Evolutionary conservation across 2,113 vertebrate genomes (phyloP).

Genomic region (Aspiorhynchus laticeps): DNA sequence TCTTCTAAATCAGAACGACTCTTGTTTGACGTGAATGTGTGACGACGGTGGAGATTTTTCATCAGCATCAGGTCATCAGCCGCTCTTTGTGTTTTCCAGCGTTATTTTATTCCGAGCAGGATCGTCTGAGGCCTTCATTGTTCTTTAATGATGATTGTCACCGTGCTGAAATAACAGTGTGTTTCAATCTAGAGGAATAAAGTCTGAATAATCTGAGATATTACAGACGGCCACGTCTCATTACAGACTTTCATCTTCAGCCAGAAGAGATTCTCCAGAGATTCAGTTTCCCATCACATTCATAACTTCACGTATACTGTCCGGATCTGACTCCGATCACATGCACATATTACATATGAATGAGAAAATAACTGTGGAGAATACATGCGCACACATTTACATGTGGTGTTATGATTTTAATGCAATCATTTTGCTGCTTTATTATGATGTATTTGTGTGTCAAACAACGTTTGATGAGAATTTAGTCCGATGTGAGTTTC

Average conservation of each 20-base stretch:
- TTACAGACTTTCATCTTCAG: neutral
- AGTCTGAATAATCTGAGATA: neutral
- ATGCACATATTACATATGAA: neutral
- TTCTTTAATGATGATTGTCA: neutral
- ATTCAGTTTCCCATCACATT: neutral
- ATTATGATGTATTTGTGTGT: neutral
- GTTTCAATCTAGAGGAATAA: neutral
- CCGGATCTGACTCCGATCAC: neutral
- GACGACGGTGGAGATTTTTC: neutral
- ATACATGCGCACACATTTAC: neutral
- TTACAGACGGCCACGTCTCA: neutral
- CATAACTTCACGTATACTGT: neutral
- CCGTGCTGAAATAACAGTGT: neutral
- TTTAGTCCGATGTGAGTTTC: neutral
- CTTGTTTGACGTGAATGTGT: neutral
- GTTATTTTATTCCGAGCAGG: neutral
- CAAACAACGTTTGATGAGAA: neutral
- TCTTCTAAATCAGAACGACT: neutral
- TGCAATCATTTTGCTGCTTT: neutral
- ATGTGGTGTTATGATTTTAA: neutral
- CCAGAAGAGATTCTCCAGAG: neutral
- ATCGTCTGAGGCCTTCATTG: neutral
- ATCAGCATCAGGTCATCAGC: neutral
- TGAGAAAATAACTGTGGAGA: neutral
- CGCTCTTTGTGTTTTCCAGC: too few relatives aligned